These are phyloP conservation scores for Tetanocera ferruginea DNA, from an alignment of 2,888 invertebrate genomes.

Conservation along the genomic window DNA sequence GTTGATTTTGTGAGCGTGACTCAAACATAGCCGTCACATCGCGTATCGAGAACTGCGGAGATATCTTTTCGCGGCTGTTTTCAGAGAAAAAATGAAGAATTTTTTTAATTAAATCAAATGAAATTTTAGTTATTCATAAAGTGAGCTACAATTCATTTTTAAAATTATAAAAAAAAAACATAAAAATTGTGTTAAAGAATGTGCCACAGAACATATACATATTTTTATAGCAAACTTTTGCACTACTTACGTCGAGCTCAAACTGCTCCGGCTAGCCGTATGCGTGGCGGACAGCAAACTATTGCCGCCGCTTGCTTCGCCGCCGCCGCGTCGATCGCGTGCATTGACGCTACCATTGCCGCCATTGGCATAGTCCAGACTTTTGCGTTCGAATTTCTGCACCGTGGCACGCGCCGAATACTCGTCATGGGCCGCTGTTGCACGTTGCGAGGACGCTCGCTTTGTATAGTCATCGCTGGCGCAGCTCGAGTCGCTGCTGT, in stretches of 20 bases:
- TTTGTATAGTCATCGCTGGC: slow-evolving; percentile 49
- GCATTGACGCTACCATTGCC: slow-evolving; percentile 46
- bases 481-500: slow-evolving; percentile 36
- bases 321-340: slow-evolving; percentile 54
- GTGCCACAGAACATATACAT: no score
- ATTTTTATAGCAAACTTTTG: not conserved
- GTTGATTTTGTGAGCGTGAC: slow-evolving; percentile 75
- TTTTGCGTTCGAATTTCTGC: slow-evolving; percentile 64
- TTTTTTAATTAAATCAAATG: not conserved
- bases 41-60: slow-evolving; percentile 81
- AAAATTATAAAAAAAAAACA: not conserved
- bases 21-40: slow-evolving; percentile 89
- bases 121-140: no score
- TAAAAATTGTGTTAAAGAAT: not conserved
- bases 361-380: slow-evolving; percentile 55
- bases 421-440: slow-evolving; percentile 46
- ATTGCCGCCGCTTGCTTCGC: slow-evolving; percentile 51
- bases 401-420: slow-evolving; percentile 57
- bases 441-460: slow-evolving; percentile 34
- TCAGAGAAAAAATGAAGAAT: slow-evolving; percentile 13
- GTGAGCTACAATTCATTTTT: no score
- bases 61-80: slow-evolving; percentile 77
- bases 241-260: slow-evolving; percentile 60
- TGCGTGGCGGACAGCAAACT: not conserved
- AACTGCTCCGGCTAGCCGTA: slow-evolving; percentile 53